phyloP scores from a whole-genome alignment of 2,888 invertebrate genomes.

The Seira musarum region DNA sequence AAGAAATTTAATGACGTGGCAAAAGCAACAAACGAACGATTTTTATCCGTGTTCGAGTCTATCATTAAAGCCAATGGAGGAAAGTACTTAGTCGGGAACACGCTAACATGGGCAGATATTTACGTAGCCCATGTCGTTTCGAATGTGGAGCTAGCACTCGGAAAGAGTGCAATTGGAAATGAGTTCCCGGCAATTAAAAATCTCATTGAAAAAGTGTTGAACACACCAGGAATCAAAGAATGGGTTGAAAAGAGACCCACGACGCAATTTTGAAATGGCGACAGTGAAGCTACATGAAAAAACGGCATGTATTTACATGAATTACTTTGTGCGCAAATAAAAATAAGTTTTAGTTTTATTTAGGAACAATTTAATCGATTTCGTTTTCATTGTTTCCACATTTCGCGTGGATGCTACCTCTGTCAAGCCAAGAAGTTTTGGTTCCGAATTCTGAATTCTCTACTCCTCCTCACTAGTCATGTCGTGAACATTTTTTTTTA shows the following conservation, averaged over 20 bases:
- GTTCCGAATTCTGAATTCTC: too few species aligned
- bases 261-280: slow-evolving; percentile 76
- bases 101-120: slow-evolving; percentile 72
- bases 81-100: slow-evolving; percentile 45
- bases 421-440: too few species aligned
- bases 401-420: too few species aligned
- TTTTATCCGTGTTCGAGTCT: slow-evolving; percentile 37
- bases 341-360: too few species aligned
- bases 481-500: too few species aligned
- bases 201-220: slow-evolving; percentile 75
- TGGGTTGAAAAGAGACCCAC: slow-evolving; percentile 76
- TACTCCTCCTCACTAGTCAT: too few species aligned
- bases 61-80: slow-evolving; percentile 50
- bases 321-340: too few species aligned
- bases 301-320: too few species aligned
- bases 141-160: slow-evolving; percentile 75
- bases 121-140: slow-evolving; percentile 76
- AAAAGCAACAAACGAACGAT: slow-evolving; percentile 72
- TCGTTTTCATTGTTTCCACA: too few species aligned
- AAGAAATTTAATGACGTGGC: not conserved
- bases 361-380: too few species aligned
- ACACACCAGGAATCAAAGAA: slow-evolving; percentile 75
- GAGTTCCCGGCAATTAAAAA: slow-evolving; percentile 75
- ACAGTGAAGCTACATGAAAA: too few species aligned
- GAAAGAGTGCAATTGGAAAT: slow-evolving; percentile 74